A percentile compares a stretch with the other conserved stretches of the same genome.
phyloP scores from a whole-genome alignment of 2,888 invertebrate genomes.

The Vannuccia rotundouncinata region DNA sequence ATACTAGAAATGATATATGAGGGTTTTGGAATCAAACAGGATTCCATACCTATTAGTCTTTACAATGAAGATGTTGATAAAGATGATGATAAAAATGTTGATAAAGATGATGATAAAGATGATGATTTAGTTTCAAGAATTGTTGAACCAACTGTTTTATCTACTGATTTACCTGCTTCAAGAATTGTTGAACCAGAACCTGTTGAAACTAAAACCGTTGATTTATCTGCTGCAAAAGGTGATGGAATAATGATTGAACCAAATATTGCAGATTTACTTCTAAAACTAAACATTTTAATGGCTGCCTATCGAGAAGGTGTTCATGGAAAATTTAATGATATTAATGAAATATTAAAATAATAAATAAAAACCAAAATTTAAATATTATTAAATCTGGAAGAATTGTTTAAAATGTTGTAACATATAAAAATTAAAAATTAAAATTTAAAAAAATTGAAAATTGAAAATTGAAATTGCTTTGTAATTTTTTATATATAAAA shows the following conservation, averaged over 20 bases:
- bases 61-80: not conserved
- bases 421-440: too few relatives aligned
- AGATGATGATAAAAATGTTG: not conserved
- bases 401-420: too few relatives aligned
- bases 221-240: not conserved
- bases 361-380: too few relatives aligned
- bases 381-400: too few relatives aligned
- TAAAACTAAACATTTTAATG: not conserved
- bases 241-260: not conserved
- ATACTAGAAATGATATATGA: not conserved
- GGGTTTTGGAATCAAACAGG: not conserved
- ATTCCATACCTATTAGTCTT: not conserved
- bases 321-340: not conserved
- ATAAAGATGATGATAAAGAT: not conserved
- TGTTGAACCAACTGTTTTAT: not conserved
- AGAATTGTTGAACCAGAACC: not conserved
- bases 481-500: too few relatives aligned
- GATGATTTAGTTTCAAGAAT: not conserved
- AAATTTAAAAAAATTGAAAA: too few relatives aligned
- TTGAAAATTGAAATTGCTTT: too few relatives aligned
- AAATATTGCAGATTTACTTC: not conserved
- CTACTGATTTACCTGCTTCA: not conserved
- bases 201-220: not conserved
- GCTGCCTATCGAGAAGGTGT: not conserved
- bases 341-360: not conserved